These are phyloP conservation scores for Pterocles orientalis DNA, from an alignment of 2,113 vertebrate species.

Conservation along the genomic window DNA sequence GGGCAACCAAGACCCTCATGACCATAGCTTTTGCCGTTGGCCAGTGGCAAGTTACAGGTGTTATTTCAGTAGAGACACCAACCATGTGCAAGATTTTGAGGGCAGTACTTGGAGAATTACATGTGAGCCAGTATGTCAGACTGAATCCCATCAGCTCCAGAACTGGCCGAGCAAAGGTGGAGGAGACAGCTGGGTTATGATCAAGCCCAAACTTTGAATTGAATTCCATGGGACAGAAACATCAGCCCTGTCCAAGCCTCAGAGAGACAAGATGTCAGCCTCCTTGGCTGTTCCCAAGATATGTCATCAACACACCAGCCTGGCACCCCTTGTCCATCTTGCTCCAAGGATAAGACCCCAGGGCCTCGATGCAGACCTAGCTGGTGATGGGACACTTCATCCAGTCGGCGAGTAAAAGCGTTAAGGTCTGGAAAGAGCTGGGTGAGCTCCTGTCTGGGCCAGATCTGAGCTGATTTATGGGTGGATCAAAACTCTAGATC, in stretches of 20 bases:
- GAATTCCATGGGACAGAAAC: background rate
- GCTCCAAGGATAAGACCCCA: background rate
- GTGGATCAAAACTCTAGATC: background rate
- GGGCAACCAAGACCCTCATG: background rate
- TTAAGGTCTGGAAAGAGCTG: background rate
- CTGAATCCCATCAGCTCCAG: background rate
- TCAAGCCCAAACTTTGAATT: background rate
- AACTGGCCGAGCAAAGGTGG: background rate
- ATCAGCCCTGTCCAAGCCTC: background rate
- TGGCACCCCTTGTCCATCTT: background rate
- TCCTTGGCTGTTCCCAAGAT: background rate
- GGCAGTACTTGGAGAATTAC: background rate
- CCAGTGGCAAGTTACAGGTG: background rate
- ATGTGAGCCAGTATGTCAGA: accelerated
- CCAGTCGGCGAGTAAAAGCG: background rate
- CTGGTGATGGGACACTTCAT: background rate
- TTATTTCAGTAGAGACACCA: background rate
- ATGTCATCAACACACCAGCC: background rate
- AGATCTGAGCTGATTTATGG: background rate
- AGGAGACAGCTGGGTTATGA: background rate
- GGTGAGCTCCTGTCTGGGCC: background rate
- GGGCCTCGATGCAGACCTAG: background rate
- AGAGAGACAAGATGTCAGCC: background rate
- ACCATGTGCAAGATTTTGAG: background rate
- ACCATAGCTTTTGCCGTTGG: background rate